Evolutionary conservation across 1,140 invertebrate species (phyloP), one percentile per base, ranked within the genome.

Genomic region (Temnothorax curvispinosus): DNA sequence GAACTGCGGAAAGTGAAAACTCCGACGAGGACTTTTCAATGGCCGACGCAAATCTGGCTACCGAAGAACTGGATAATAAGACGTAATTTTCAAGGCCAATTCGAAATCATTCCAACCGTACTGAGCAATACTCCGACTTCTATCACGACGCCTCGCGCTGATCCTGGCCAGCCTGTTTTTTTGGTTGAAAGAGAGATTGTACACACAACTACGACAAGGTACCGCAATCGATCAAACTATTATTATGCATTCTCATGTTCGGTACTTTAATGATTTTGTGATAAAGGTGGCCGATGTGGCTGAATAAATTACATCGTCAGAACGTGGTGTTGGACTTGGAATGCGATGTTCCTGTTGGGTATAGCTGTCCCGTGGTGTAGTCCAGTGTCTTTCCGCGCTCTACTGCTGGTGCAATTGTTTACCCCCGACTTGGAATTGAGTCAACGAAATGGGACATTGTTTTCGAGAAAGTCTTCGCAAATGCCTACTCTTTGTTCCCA

Each of bases 241-340:
- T 18, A 21, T 41, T 27, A 27, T 0, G 18, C 13, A 18, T 81
- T 75, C 1, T 50, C 13, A 85, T 81, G 54, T 80, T 84, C 27
- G 8, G 54, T 76, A 13, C 50, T 71, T 11, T 74, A 38, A 81
- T 7, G 27, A 62, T 67, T 56, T 44, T 2, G 27, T 15, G 27
- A 41, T 60, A 47, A 38, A 65, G 98, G 72, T 99, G 98, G 97
- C 98, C 98, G 0, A 97, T 98, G 92, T 99, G 98, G 98, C 96
- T 97, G 98, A 96, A 96, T 96, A 87, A 97, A 97, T 91, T 97
- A 96, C 75, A 94, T 97, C 56, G 96, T 97, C 74, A 94, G 97
- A 81, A 98, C 97, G 0, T 98, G 98, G 97, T 97, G 97, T 92
- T 99, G 98, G 98, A 97, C 97, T n/a, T 98, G 98, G 97, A 99